Base-by-base conservation (phyloP, 2,113 vertebrate species). In the Centropus unirufus region DNA sequence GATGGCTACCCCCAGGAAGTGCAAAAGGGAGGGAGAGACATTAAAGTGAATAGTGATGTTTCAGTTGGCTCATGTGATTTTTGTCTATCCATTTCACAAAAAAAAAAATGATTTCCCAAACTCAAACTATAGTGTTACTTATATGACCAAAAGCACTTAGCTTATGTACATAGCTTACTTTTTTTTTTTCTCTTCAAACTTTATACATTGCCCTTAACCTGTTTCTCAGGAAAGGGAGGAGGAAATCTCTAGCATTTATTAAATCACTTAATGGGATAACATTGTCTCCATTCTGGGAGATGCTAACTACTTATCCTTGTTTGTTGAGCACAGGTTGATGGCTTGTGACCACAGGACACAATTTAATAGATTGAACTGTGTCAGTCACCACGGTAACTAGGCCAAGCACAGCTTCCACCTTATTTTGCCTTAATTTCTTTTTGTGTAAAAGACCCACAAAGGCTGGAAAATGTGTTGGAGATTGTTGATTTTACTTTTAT, bases 281-380 rank as follows among this genome's bases (percentile, higher is more conserved):
- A 5, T 70, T 66, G 30, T 63, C 51, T 67, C n/a, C 3, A 2
- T 70, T 76, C 75, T 86, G 52, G 86, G 46, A 18, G 62, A 72
- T 68, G 20, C 19, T 91, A 47, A 47, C 29, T 64, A 54, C 66
- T 76, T 92, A 49, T 36, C 55, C 51, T 77, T 87, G 83, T 92
- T 72, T 89, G 66, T 22, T 94, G 84, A 73, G 58, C 74, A 66
- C 74, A 91, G 72, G 64, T 83, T 94, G 89, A 93, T 92, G 83
- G 77, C 73, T 93, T 97, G 61, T 94, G 92, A 94, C 83, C 63
- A 90, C 29, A 94, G 73, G 54, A 94, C 58, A 96, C 76, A 94
- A 91, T 96, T 97, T 97, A 90, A 79, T 92, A 82, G 89, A 96
- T 97, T 96, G 87, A 89, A 49, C 47, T 73, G 39, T 96, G 96